A percentile compares a stretch with the other conserved stretches of the same genome.
Evolutionary conservation across 2,797 vertebrate species (phyloP).

Genomic region (Leuciscus waleckii): DNA sequence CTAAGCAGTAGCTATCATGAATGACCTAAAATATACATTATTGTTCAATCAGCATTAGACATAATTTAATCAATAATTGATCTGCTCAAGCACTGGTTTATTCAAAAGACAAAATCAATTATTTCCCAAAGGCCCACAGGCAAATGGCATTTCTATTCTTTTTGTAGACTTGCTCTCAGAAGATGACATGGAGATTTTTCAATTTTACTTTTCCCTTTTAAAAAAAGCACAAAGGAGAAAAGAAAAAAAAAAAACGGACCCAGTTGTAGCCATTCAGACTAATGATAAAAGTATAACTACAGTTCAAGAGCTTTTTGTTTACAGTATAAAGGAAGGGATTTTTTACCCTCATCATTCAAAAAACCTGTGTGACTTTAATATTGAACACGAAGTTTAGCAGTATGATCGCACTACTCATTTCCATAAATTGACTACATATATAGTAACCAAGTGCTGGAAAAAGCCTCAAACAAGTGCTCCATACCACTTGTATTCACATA

Average conservation of each 20-base stretch:
- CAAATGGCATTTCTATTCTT: not conserved
- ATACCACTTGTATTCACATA: no score
- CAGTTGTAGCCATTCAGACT: not conserved
- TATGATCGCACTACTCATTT: not conserved
- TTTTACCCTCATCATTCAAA: not conserved
- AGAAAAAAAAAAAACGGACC: not conserved
- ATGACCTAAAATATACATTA: not conserved
- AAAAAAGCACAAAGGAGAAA: not conserved
- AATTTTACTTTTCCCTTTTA: not conserved
- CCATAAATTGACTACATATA: not conserved
- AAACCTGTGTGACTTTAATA: not conserved
- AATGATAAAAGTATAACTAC: conserved; percentile 12
- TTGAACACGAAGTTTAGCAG: not conserved
- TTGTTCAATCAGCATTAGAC: not conserved
- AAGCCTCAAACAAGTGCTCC: not conserved
- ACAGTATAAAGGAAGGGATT: no score
- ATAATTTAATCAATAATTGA: not conserved
- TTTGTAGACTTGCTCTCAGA: conserved; percentile 3
- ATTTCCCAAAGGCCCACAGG: conserved; percentile 1
- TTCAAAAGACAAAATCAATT: conserved; percentile 6
- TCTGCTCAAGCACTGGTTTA: not conserved
- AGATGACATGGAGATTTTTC: not conserved
- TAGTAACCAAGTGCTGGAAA: not conserved
- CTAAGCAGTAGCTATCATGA: not conserved
- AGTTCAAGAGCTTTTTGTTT: conserved; percentile 1